Conservation (phyloP, 1,140 invertebrate genomes). For the Euwallacea fornicatus region DNA sequence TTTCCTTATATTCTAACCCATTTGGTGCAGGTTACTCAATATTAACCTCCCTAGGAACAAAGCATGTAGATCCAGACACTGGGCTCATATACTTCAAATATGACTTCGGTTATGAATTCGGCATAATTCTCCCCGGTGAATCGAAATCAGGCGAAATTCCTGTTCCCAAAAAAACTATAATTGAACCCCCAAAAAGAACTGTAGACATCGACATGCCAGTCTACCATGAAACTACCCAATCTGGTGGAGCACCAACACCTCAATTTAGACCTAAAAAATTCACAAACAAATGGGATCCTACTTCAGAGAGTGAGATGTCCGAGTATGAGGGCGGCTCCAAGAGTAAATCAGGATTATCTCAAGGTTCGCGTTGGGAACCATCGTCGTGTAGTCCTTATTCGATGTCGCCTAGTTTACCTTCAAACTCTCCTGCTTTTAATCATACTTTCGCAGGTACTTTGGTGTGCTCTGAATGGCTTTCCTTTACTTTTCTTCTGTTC, state of each 20-base stretch:
- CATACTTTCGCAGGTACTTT: constrained; percentile 49
- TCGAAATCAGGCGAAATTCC: constrained; percentile 59
- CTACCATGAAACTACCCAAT: constrained; percentile 60
- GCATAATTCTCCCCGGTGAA: constrained; percentile 71
- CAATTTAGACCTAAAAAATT: constrained; percentile 55
- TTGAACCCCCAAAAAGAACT: constrained; percentile 58
- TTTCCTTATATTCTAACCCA: background rate
- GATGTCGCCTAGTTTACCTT: constrained; percentile 62
- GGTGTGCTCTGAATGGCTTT: constrained; percentile 14
- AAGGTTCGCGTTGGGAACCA: constrained; percentile 58
- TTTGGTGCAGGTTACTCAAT: background rate
- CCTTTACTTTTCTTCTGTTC: background rate
- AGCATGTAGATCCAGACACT: constrained; percentile 74
- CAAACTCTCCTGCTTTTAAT: constrained; percentile 58
- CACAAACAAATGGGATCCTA: constrained; percentile 65
- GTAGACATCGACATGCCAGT: constrained; percentile 65
- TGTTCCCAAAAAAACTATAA: constrained; percentile 51
- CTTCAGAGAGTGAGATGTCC: constrained; percentile 65
- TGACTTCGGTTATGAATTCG: constrained; percentile 81
- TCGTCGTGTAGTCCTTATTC: constrained; percentile 62
- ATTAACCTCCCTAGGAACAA: constrained; percentile 61
- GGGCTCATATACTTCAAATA: constrained; percentile 82
- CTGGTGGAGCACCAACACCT: constrained; percentile 27
- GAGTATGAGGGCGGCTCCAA: constrained; percentile 58
- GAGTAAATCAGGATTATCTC: constrained; percentile 55